A percentile compares a stretch with the other conserved stretches of the same genome.
Evolutionary conservation across 2,113 vertebrate genomes (phyloP).

Genomic region (Notothenia rossii): DNA sequence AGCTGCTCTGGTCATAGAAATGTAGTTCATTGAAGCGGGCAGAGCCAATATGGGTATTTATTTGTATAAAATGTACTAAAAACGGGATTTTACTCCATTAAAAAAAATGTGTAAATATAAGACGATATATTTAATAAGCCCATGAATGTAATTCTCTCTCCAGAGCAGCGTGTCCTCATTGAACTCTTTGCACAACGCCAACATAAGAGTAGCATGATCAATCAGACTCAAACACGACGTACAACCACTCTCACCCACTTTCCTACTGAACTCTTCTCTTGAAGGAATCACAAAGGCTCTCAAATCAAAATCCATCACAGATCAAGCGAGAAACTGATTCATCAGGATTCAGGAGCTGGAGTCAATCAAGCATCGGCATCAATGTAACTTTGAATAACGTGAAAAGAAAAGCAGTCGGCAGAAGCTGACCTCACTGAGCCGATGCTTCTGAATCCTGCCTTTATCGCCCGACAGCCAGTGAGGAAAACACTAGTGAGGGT

Average conservation of each 20-base stretch:
- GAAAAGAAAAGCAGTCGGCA: conserved; percentile 13
- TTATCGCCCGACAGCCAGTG: conserved; percentile 74
- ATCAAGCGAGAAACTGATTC: conserved; percentile 13
- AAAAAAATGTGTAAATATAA: no score
- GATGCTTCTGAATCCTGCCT: conserved; percentile 25
- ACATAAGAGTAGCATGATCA: conserved; percentile 8
- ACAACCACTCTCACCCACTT: not conserved
- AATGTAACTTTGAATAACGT: conserved; percentile 26
- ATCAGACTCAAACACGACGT: not conserved
- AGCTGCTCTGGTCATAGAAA: conserved; percentile 2
- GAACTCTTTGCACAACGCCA: not conserved
- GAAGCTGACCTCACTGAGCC: conserved; percentile 23
- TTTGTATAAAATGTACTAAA: no score
- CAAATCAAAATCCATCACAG: conserved; percentile 32
- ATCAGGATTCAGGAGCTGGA: conserved; percentile 16
- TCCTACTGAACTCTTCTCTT: conserved; percentile 16
- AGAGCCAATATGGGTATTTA: not conserved
- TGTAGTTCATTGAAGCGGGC: not conserved
- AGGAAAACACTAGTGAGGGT: conserved; percentile 61
- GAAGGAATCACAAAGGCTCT: conserved; percentile 15
- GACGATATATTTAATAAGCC: no score
- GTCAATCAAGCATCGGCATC: conserved; percentile 23
- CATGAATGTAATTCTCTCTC: not conserved
- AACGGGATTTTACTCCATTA: no score
- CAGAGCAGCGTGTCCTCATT: conserved; percentile 28